These are phyloP conservation scores for Nematostella vectensis DNA, from an alignment of 92 coral and sea anemone genomes.

Conservation along the genomic window DNA sequence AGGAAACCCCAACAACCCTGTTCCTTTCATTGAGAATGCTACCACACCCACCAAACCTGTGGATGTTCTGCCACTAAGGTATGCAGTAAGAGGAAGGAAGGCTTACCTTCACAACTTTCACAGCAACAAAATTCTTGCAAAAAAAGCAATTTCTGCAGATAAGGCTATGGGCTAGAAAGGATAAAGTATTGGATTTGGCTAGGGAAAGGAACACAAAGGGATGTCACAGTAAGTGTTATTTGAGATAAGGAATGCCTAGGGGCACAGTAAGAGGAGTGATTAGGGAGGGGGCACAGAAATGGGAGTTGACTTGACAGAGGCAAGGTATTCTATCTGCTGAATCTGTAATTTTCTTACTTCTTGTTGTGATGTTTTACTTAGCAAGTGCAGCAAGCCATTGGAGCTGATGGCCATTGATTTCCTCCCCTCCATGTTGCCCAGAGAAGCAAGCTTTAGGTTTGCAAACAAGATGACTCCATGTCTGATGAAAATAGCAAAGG, in stretches of 20 bases:
- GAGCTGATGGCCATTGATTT: conserved; percentile 75
- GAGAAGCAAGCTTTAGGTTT: conserved; percentile 65
- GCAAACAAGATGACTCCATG: conserved; percentile 56
- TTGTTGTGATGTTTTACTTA: too few species aligned
- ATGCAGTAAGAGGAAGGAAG: too few species aligned
- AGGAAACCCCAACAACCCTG: conserved; percentile 62
- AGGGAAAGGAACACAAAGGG: conserved; percentile 1
- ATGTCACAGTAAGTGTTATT: too few species aligned
- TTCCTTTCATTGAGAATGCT: conserved; percentile 51
- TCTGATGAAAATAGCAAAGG: conserved; percentile 46
- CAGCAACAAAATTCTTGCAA: neutral
- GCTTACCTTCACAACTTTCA: neutral
- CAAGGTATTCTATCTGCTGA: too few species aligned
- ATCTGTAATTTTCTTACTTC: too few species aligned
- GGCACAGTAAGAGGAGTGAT: too few species aligned
- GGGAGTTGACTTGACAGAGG: too few species aligned
- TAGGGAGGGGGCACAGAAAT: too few species aligned
- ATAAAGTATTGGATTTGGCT: neutral
- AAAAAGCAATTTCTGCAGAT: neutral
- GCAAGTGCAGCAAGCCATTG: conserved; percentile 40
- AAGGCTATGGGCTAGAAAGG: conserved; percentile 1
- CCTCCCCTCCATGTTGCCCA: conserved; percentile 69
- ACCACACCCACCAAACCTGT: conserved; percentile 70
- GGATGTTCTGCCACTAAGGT: conserved; percentile 48
- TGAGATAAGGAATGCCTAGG: too few species aligned